Evolutionary conservation across 1,140 invertebrate species (phyloP).

Genomic region (Drosophila willistoni): DNA sequence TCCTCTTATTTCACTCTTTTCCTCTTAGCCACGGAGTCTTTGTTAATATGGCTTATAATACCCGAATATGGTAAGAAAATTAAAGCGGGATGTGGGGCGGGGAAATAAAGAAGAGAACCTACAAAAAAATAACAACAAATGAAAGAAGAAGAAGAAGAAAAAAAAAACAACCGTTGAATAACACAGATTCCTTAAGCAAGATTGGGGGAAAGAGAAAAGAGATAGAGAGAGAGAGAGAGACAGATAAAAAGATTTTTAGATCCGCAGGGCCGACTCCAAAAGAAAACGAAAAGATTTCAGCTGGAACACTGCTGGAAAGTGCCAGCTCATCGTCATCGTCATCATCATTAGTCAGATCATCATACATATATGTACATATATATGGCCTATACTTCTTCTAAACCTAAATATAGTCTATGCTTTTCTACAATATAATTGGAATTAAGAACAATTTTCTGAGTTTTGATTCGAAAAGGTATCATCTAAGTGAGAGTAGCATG

Average conservation of each 20-base stretch:
- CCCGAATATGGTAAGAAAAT: constrained; percentile 25
- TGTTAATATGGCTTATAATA: constrained; percentile 58
- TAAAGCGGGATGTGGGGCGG: not conserved
- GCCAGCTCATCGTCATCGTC: constrained; percentile 55
- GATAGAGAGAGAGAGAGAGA: too few relatives aligned
- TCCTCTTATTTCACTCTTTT: not conserved
- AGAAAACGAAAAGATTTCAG: constrained; percentile 78
- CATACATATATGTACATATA: not conserved
- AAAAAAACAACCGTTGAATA: constrained; percentile 65
- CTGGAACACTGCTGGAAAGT: constrained; percentile 63
- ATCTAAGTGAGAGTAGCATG: not conserved
- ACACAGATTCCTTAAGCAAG: constrained; percentile 57
- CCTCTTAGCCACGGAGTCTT: not conserved
- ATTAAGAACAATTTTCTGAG: constrained; percentile 45
- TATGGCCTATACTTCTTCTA: not conserved
- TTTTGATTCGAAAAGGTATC: too few relatives aligned
- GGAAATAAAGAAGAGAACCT: not conserved
- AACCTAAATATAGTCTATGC: constrained; percentile 10
- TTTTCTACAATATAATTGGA: constrained; percentile 27
- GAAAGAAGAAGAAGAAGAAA: constrained; percentile 16
- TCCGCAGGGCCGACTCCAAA: constrained; percentile 25
- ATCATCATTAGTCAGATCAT: constrained; percentile 21
- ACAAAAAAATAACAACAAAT: not conserved
- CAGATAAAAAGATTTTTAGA: constrained; percentile 5
- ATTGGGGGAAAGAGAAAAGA: constrained; percentile 3